These are phyloP conservation scores for Cataglyphis albicans DNA, from an alignment of 2,888 invertebrate species.

Conservation along the genomic window DNA sequence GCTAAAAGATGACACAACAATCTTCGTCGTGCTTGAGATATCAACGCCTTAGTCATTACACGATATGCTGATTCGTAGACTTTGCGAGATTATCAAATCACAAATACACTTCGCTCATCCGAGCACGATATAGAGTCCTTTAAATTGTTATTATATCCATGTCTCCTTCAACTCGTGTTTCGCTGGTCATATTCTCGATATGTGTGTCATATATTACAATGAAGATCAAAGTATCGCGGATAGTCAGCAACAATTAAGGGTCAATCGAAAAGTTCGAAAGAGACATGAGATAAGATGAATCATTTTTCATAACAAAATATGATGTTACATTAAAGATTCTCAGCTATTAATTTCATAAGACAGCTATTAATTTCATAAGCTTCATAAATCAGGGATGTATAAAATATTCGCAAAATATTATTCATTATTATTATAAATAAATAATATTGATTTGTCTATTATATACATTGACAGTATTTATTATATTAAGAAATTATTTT, in stretches of 20 bases:
- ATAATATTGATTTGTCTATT: background rate
- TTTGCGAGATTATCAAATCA: conserved; percentile 37
- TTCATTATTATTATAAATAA: background rate
- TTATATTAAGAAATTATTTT: background rate
- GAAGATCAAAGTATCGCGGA: conserved; percentile 12
- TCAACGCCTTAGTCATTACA: conserved; percentile 44
- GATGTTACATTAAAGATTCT: background rate
- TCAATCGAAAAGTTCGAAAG: background rate
- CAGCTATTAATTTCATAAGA: background rate
- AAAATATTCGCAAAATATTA: background rate
- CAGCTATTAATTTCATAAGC: background rate
- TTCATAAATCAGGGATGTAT: background rate
- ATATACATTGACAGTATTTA: background rate
- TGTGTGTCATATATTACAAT: conserved; percentile 15
- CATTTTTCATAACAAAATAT: conserved; percentile 8
- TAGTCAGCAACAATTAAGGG: conserved; percentile 22
- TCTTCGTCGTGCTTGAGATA: conserved; percentile 40
- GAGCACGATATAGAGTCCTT: conserved; percentile 21
- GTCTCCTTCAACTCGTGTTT: conserved; percentile 36
- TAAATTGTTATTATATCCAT: conserved; percentile 44
- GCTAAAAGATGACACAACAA: conserved; percentile 48
- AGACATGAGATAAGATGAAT: background rate
- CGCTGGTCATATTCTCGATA: conserved; percentile 34
- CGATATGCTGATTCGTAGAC: conserved; percentile 50
- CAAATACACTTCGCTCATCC: conserved; percentile 43